These are phyloP conservation scores for Platyura marginata DNA, from an alignment of 1,140 invertebrate species.

Conservation along the genomic window DNA sequence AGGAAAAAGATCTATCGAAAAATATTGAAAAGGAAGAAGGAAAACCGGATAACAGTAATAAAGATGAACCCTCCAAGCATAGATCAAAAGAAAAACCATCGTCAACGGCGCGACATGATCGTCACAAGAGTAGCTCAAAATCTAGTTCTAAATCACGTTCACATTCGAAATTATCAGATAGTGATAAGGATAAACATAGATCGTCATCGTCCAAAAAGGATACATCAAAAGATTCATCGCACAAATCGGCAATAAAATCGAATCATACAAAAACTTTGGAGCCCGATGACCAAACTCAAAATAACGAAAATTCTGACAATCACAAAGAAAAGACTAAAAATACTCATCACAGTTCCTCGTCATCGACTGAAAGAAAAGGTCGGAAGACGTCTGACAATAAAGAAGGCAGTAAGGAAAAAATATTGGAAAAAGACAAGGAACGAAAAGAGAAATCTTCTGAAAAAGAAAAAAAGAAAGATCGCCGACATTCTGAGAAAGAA, in stretches of 20 bases:
- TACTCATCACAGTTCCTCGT: neutral
- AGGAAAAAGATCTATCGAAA: conserved; percentile 8
- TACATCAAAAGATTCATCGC: conserved; percentile 8
- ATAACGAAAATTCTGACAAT: conserved; percentile 11
- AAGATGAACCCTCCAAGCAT: too few species aligned
- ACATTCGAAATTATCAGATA: neutral
- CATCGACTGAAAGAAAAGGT: too few species aligned
- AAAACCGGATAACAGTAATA: conserved; percentile 6
- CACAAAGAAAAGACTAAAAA: conserved; percentile 11
- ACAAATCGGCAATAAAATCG: conserved; percentile 2
- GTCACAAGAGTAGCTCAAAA: conserved; percentile 3
- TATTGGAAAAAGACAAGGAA: too few species aligned
- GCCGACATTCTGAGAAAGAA: too few species aligned
- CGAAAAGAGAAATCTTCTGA: too few species aligned
- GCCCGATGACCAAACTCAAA: conserved; percentile 4
- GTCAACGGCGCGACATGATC: conserved; percentile 10
- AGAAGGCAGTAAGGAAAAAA: too few species aligned
- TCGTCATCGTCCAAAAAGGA: neutral
- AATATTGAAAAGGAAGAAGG: conserved; percentile 6
- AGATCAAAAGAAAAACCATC: too few species aligned
- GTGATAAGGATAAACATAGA: neutral
- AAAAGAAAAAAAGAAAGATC: too few species aligned
- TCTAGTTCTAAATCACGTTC: conserved; percentile 6
- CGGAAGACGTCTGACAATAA: too few species aligned
- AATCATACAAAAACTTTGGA: neutral